Percentiles rank a stretch among this genome's conserved stretches.
Conservation (phyloP, 1,140 invertebrate genomes). For the Drosophila erecta region DNA sequence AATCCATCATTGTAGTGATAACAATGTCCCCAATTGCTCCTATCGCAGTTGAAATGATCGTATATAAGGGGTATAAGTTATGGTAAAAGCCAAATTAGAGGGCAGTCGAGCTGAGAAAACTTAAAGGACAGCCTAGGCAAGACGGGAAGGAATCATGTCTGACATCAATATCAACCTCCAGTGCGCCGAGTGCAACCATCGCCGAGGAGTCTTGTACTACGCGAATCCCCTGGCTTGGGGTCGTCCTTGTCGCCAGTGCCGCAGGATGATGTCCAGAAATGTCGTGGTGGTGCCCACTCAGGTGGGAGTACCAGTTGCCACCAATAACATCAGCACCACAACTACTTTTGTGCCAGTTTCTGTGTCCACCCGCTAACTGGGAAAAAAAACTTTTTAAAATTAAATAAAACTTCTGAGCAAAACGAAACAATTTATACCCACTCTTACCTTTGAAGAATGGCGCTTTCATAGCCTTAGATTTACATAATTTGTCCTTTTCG, state of each 20-base stretch:
- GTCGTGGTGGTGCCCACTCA: constrained; percentile 52
- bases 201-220: constrained; percentile 29
- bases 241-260: constrained; percentile 54
- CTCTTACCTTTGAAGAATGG: too few relatives aligned
- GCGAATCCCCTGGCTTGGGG: constrained; percentile 40
- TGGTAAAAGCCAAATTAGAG: background rate
- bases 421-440: too few relatives aligned
- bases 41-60: background rate
- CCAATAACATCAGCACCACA: constrained; percentile 1
- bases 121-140: background rate
- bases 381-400: too few relatives aligned
- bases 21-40: background rate
- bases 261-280: constrained; percentile 49
- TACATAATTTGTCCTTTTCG: too few relatives aligned
- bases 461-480: too few relatives aligned
- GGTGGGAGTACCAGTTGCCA: constrained; percentile 13
- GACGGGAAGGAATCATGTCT: constrained; percentile 13
- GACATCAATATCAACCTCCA: constrained; percentile 34
- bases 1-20: constrained; percentile 13
- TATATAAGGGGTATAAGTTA: constrained; percentile 22
- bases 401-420: too few relatives aligned
- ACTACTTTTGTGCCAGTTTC: constrained; percentile 7
- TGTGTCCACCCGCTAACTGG: background rate
- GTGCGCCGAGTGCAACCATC: constrained; percentile 56
- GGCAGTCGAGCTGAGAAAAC: constrained; percentile 1